These are phyloP conservation scores for Aricia agestis DNA, from an alignment of 1,140 invertebrate species.

Conservation along the genomic window DNA sequence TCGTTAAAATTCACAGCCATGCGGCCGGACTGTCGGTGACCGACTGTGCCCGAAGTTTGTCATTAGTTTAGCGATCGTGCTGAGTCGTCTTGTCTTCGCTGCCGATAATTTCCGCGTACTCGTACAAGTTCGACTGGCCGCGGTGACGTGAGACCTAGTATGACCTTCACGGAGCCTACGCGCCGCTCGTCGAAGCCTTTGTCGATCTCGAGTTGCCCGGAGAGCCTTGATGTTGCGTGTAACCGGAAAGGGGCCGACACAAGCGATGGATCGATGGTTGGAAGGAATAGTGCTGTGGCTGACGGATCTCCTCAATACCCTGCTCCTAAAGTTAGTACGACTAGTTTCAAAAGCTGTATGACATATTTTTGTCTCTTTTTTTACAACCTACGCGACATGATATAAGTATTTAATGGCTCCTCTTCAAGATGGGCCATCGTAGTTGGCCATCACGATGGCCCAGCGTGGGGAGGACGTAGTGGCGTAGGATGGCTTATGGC, in stretches of 20 bases:
- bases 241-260: background rate
- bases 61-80: background rate
- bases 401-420: no score
- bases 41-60: background rate
- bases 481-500: no score
- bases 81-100: background rate
- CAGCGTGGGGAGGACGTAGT: no score
- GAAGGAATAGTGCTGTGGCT: conserved; percentile 42
- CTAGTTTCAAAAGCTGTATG: background rate
- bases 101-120: background rate
- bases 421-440: no score
- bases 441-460: no score
- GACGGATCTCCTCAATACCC: conserved; percentile 33
- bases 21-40: background rate
- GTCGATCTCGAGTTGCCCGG: background rate
- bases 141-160: conserved; percentile 6
- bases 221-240: conserved; percentile 3
- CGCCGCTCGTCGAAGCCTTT: conserved; percentile 9
- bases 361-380: no score
- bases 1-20: background rate
- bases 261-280: conserved; percentile 37
- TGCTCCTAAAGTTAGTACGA: conserved; percentile 45
- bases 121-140: background rate
- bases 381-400: no score
- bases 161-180: conserved; percentile 9